Evolutionary conservation across 2,888 invertebrate species (phyloP), one percentile per base, ranked within the genome.

Genomic region (Drosophila multiciliata): DNA sequence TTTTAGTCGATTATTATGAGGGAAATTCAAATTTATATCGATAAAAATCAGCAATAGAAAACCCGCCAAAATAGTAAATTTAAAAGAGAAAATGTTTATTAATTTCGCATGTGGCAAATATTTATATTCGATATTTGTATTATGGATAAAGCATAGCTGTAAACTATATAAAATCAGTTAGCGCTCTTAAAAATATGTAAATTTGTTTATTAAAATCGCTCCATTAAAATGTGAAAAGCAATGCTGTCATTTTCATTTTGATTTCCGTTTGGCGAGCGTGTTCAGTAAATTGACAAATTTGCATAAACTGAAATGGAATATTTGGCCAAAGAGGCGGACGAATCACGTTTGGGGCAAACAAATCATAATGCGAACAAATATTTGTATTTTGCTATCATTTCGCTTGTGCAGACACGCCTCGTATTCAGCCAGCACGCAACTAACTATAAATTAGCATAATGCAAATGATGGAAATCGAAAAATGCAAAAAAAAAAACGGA

Each of bases 361-460:
- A 78, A 78, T 78, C 82, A 81, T 81, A 77, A 81, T 78, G 72
- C 53, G 57, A 67, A 55, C 68, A 80, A 78, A 78, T 78, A 78
- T 78, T 78, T 77, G 57, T 69, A 45, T 57, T 70, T 70, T 42
- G 78, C 63, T 78, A 78, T 81, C 78, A 72, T 73, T 81, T 78
- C 81, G 77, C 77, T 69, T 73, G 78, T 72, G 42, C 58, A 54
- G 48, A 35, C 78, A 65, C 65, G 58, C 50, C 54, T 32, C 55
- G 42, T 17, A 23, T 42, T 59, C 53, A 59, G 33, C 40, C 29
- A 36, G 45, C 40, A 35, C 45, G 45, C 15, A 36, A n/a, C 63
- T 20, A 80, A 80, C 81, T 80, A 59, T 52, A 73, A 70, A 87
- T 82, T 87, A 75, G 53, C 85, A 89, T 84, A 87, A 81, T 76